Conservation (phyloP, 1,140 invertebrate species). For the Panagrolaimus sp. region DNA sequence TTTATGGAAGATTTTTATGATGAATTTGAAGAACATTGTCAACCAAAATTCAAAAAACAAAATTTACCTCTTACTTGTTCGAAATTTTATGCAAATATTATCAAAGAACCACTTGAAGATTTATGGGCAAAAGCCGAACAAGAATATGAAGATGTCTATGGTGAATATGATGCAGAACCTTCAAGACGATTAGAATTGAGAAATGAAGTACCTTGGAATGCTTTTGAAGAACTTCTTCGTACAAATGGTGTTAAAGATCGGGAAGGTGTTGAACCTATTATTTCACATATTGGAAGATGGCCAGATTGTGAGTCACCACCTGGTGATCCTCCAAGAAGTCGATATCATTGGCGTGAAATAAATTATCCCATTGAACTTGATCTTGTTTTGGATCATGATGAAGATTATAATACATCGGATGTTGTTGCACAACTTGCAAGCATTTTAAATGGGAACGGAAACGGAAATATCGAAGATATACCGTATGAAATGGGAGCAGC, state of each 20-base stretch:
- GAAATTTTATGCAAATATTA: background rate
- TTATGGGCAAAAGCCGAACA: background rate
- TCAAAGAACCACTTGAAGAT: background rate
- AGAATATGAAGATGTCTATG: constrained; percentile 6
- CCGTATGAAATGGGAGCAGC: background rate
- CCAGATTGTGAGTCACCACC: background rate
- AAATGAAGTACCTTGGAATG: constrained; percentile 3
- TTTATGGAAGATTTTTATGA: background rate
- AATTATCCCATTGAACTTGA: background rate
- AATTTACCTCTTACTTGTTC: background rate
- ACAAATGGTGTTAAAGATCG: background rate
- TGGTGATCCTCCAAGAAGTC: background rate
- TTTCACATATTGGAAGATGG: background rate
- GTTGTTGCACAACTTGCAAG: background rate
- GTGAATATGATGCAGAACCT: background rate
- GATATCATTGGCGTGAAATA: background rate
- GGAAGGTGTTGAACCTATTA: background rate
- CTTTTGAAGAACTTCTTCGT: background rate
- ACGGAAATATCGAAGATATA: background rate
- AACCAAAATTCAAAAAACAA: background rate
- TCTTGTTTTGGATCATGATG: constrained; percentile 3
- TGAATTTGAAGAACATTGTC: background rate
- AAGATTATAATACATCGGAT: background rate
- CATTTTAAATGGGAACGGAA: background rate
- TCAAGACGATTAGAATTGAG: background rate